Evolutionary conservation across 1,140 invertebrate genomes (phyloP).

Genomic region (Pogonognathellus flavescens): DNA sequence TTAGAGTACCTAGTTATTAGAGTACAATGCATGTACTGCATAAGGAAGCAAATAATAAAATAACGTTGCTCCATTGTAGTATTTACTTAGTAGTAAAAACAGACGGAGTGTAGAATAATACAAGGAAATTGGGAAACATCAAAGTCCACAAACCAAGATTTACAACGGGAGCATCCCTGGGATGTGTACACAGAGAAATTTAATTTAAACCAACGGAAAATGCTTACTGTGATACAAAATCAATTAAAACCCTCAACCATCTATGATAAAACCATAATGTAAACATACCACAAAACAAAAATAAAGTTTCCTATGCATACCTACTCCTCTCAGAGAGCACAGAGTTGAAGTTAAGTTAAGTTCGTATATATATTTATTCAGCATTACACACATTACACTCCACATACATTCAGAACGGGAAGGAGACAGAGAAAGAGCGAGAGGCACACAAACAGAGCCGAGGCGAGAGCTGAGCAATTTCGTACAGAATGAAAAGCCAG

Average conservation of each 20-base stretch:
- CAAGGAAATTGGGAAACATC: conserved; percentile 45
- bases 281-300: conserved; percentile 42
- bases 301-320: conserved; percentile 20
- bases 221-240: conserved; percentile 47
- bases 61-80: no score
- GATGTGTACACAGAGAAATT: conserved; percentile 37
- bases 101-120: not conserved
- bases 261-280: conserved; percentile 46
- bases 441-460: not conserved
- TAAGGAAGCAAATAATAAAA: no score
- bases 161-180: not conserved
- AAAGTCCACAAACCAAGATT: conserved; percentile 41
- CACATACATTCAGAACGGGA: not conserved
- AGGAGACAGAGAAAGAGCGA: not conserved
- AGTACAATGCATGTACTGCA: no score
- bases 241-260: conserved; percentile 44
- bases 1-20: no score
- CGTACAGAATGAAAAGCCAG: conserved; percentile 7
- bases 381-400: not conserved
- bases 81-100: no score
- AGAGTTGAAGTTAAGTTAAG: conserved; percentile 25
- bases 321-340: not conserved
- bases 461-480: conserved; percentile 31
- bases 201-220: conserved; percentile 49
- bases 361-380: not conserved